Conservation (phyloP, 1,140 invertebrate genomes). For the Drosophila tsacasi region DNA sequence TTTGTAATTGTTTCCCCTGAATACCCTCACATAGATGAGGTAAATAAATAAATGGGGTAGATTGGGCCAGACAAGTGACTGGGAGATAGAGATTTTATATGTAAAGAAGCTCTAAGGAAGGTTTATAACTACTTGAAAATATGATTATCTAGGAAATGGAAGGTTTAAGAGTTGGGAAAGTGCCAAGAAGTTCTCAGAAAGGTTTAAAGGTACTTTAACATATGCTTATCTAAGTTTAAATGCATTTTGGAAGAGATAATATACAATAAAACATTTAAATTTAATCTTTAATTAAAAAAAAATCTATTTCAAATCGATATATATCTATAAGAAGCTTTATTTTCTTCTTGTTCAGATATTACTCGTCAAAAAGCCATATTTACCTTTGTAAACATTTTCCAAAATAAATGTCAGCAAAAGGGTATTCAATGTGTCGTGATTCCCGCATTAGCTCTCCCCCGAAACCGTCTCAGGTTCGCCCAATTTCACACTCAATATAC, state of each 20-base stretch:
- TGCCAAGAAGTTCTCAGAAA: neutral
- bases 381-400: neutral
- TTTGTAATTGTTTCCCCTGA: slow-evolving; percentile 57
- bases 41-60: neutral
- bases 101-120: no score
- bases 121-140: neutral
- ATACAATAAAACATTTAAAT: no score
- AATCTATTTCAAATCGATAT: neutral
- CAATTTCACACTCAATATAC: slow-evolving; percentile 61
- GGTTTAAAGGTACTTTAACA: rapidly evolving
- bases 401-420: neutral
- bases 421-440: slow-evolving; percentile 1
- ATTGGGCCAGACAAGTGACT: neutral
- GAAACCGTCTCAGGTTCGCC: slow-evolving; percentile 14
- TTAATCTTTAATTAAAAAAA: neutral
- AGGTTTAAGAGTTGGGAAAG: neutral
- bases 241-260: neutral
- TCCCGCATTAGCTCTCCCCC: no score
- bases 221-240: neutral
- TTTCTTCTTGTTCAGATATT: neutral
- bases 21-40: slow-evolving; percentile 9
- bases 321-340: neutral
- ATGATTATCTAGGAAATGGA: no score
- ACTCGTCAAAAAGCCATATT: neutral
- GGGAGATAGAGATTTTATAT: neutral